phyloP scores from a whole-genome alignment of 2,797 vertebrate genomes.

The Phoxinus dragarum region DNA sequence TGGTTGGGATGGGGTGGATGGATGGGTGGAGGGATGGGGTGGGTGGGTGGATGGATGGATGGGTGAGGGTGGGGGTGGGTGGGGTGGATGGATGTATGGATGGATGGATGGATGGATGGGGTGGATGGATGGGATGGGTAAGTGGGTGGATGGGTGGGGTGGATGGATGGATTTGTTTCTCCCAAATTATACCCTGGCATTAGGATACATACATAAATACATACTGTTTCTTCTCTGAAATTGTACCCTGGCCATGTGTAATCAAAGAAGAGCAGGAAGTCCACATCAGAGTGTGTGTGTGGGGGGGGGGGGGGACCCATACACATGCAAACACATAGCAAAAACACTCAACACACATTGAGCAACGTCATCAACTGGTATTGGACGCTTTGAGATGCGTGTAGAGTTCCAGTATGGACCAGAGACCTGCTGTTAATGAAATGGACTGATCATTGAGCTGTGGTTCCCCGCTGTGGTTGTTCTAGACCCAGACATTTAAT shows the following conservation, averaged over 20 bases:
- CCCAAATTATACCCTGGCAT: background rate
- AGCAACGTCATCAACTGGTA: constrained; percentile 29
- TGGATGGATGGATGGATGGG: no score
- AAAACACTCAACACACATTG: background rate
- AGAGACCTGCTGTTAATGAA: constrained; percentile 25
- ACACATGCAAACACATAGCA: constrained; percentile 11
- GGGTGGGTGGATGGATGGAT: no score
- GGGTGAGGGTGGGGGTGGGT: no score
- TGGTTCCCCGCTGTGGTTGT: constrained; percentile 9
- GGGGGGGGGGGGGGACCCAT: background rate
- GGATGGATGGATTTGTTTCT: background rate
- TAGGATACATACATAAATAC: background rate
- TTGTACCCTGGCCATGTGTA: background rate
- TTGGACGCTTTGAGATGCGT: background rate
- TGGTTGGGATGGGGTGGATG: no score
- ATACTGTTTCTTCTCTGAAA: background rate
- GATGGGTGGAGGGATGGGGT: no score
- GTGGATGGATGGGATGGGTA: no score
- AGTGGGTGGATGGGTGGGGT: no score
- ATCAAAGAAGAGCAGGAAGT: constrained; percentile 5
- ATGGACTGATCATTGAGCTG: constrained; percentile 25
- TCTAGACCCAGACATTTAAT: background rate
- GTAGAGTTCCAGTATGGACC: constrained; percentile 12
- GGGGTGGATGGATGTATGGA: no score
- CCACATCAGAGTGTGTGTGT: background rate